Conservation (phyloP, 2,888 invertebrate species). For the Polyommatus iphigenia region DNA sequence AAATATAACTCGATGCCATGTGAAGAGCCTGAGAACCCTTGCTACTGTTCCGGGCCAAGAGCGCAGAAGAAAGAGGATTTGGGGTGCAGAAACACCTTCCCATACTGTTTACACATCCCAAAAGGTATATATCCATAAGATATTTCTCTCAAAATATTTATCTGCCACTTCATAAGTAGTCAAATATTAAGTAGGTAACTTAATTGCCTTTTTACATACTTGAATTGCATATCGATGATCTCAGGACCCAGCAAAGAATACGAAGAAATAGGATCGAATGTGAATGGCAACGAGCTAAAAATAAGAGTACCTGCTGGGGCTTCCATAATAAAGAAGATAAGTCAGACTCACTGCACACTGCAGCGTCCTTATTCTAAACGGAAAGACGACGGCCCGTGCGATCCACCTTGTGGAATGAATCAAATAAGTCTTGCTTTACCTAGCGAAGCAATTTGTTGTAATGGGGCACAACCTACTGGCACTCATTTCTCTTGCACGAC, state of each 20-base stretch:
- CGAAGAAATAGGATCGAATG: constrained; percentile 71
- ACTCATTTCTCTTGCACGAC: constrained; percentile 73
- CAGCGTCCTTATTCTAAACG: constrained; percentile 61
- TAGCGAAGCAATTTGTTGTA: constrained; percentile 61
- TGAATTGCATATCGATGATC: background rate
- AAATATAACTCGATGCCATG: constrained; percentile 66
- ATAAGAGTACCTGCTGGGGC: constrained; percentile 69
- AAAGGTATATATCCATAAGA: constrained; percentile 58
- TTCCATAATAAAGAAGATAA: constrained; percentile 71
- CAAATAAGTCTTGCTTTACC: constrained; percentile 68
- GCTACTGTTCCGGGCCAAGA: constrained; percentile 67
- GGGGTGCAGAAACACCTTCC: constrained; percentile 67
- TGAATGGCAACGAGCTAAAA: constrained; percentile 71
- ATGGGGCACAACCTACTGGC: constrained; percentile 56
- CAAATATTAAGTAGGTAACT: background rate
- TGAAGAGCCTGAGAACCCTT: constrained; percentile 63
- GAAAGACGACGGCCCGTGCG: constrained; percentile 53
- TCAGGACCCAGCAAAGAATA: constrained; percentile 73
- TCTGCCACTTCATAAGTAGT: no score
- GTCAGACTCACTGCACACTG: constrained; percentile 69
- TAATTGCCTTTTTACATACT: background rate
- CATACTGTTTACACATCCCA: constrained; percentile 71
- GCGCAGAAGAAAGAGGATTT: constrained; percentile 53
- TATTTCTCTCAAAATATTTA: no score
- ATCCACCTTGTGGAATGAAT: constrained; percentile 68